Conservation (phyloP, 2,113 vertebrate species). For the Lathamus discolor region DNA sequence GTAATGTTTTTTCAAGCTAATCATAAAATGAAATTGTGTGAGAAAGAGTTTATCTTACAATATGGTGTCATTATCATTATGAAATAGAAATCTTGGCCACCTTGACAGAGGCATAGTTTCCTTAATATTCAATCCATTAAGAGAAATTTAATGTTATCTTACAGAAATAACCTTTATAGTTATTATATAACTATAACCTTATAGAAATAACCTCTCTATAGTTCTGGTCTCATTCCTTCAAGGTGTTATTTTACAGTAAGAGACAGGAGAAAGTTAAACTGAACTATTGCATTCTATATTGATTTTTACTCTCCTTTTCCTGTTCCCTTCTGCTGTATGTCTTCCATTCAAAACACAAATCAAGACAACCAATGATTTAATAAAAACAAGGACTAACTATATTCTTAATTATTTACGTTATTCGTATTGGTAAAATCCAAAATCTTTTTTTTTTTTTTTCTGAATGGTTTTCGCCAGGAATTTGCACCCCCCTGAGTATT, state of each 20-base stretch:
- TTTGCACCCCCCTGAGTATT: background rate
- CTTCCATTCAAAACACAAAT: background rate
- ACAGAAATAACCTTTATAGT: background rate
- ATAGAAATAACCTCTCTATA: background rate
- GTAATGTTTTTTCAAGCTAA: background rate
- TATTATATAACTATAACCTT: too few relatives aligned
- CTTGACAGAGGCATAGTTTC: background rate
- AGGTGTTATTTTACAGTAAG: background rate
- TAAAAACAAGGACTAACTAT: background rate
- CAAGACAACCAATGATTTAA: background rate
- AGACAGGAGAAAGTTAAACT: background rate
- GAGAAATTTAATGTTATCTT: background rate
- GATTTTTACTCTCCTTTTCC: background rate
- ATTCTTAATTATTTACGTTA: background rate
- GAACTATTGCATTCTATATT: background rate
- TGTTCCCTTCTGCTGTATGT: background rate
- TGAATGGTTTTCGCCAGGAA: background rate
- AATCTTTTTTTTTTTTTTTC: background rate
- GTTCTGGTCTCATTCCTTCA: background rate
- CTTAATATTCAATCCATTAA: background rate
- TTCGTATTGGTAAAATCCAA: background rate
- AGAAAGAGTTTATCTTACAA: background rate
- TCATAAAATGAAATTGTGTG: background rate
- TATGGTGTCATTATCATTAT: background rate
- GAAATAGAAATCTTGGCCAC: background rate